Evolutionary conservation across 2,888 invertebrate genomes (phyloP).

Genomic region (Harpalus rufipes): DNA sequence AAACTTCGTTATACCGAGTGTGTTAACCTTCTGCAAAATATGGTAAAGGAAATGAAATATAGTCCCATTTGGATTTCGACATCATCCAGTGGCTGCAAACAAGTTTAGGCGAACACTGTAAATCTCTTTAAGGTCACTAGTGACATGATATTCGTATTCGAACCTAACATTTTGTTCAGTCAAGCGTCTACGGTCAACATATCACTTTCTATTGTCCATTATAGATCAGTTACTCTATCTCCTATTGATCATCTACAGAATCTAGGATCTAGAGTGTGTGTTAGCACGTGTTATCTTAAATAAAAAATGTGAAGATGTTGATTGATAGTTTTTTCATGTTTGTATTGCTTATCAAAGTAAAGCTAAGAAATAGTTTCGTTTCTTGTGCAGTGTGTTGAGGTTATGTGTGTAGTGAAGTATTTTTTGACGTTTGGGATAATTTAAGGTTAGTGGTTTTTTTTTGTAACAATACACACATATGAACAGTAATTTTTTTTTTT

Average conservation of each 20-base stretch:
- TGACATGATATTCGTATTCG: slow-evolving; percentile 34
- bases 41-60: slow-evolving; percentile 1
- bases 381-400: slow-evolving; percentile 27
- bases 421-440: background rate
- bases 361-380: slow-evolving; percentile 25
- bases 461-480: too few species aligned
- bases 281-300: slow-evolving; percentile 22
- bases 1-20: background rate
- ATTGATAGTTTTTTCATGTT: slow-evolving; percentile 37
- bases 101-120: slow-evolving; percentile 21
- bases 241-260: slow-evolving; percentile 1
- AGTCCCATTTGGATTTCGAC: slow-evolving; percentile 8
- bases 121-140: slow-evolving; percentile 49
- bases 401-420: slow-evolving; percentile 13
- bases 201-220: slow-evolving; percentile 51
- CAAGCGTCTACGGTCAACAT: slow-evolving; percentile 37
- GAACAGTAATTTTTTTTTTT: too few species aligned
- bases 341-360: slow-evolving; percentile 19
- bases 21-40: background rate
- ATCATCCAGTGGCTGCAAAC: slow-evolving; percentile 38
- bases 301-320: slow-evolving; percentile 24
- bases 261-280: slow-evolving; percentile 24
- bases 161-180: slow-evolving; percentile 50
- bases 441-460: slow-evolving; percentile 28
- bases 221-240: slow-evolving; percentile 28